Evolutionary conservation across 2,888 invertebrate species (phyloP), one percentile per base, ranked within the genome.

Genomic region (Eilema caniola): DNA sequence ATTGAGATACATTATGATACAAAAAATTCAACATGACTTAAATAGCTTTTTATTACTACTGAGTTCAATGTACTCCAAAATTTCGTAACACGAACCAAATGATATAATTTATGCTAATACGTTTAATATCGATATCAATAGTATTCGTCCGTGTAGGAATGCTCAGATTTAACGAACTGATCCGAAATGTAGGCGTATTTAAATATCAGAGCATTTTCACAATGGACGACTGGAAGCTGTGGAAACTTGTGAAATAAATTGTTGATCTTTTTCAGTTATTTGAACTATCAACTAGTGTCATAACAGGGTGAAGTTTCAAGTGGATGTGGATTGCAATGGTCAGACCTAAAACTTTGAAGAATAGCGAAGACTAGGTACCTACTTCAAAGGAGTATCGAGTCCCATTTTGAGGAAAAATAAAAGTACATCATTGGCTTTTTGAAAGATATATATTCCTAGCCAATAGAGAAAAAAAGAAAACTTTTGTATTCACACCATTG

Each of bases 201-300:
- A 86, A 88, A 88, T 86, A 86, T 81, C 83, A 81, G 75, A 74
- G 67, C 71, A 79, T 82, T 86, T 85, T 84, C 84, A 84, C 80
- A 83, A 85, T 76, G 76, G 81, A 74, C 76, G 74, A 65, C 69
- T 37, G 72, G 79, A 69, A 70, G 68, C 79, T 5, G 11, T 12
- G 12, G 1, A 37, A 79, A 33, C 64, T 73, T 69, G 69, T 66
- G 80, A 71, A 71, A 79, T 74, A 69, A 66, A 71, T 73, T 66
- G 64, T 75, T 57, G 47, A 28, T 69, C 62, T 71, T 81, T 66
- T 57, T 8, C 28, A 53, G 47, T 25, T 28, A 5, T 64, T 64
- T 14, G 8, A 53, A 47, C 25, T 20, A 64, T 56, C 62, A 65
- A 23, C n/a, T 65, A 53, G n/a, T 31, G 64, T 65, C 25, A 14